Evolutionary conservation across 2,113 vertebrate species (phyloP).

Genomic region (Epinephelus cyanopodus): DNA sequence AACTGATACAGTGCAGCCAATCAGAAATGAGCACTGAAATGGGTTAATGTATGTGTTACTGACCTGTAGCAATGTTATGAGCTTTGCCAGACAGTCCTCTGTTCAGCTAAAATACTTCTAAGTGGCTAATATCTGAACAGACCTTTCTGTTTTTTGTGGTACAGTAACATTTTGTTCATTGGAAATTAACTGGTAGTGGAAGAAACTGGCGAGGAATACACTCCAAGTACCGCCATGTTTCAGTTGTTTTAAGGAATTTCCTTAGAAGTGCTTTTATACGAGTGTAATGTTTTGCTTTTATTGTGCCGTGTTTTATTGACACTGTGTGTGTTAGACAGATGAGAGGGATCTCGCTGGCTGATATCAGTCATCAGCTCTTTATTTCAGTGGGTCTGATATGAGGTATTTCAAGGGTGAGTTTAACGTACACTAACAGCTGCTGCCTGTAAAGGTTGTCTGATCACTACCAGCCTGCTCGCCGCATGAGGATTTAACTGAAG

Average conservation of each 20-base stretch:
- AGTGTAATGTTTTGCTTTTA: too few species aligned
- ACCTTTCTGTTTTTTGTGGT: neutral
- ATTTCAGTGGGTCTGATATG: slow-evolving; percentile 2
- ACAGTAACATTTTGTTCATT: neutral
- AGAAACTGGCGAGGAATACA: too few species aligned
- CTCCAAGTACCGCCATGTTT: too few species aligned
- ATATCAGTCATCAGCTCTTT: neutral
- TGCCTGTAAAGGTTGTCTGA: neutral
- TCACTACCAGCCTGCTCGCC: neutral
- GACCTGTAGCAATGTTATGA: neutral
- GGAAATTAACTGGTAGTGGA: neutral
- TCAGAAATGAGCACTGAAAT: too few species aligned
- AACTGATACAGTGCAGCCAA: too few species aligned
- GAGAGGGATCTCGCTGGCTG: too few species aligned
- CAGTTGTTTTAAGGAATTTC: too few species aligned
- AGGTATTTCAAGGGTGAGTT: slow-evolving; percentile 8
- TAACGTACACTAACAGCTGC: slow-evolving; percentile 15
- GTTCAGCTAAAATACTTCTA: neutral
- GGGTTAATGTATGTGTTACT: neutral
- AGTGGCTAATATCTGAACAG: neutral
- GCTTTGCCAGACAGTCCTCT: neutral
- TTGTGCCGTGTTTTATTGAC: too few species aligned
- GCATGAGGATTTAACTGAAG: slow-evolving; percentile 17
- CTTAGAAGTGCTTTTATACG: too few species aligned
- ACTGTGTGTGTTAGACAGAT: neutral